phyloP scores from a whole-genome alignment of 1,140 invertebrate species.

The Linepithema humile region DNA sequence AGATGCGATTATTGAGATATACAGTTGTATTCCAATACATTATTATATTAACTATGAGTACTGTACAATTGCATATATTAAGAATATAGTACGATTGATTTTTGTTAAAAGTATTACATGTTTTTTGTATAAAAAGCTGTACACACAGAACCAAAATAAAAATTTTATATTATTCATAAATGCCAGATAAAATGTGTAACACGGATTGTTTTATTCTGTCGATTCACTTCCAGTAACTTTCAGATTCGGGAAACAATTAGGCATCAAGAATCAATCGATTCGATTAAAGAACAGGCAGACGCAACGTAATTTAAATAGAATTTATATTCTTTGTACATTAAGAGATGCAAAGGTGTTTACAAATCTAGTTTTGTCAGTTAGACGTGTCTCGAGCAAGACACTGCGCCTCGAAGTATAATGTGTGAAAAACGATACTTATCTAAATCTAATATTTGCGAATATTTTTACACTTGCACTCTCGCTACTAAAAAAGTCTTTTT shows the following conservation, averaged over 20 bases:
- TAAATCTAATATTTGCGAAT: constrained; percentile 8
- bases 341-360: no score
- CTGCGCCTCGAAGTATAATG: no score
- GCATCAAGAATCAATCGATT: not conserved
- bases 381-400: no score
- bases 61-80: constrained; percentile 67
- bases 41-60: constrained; percentile 65
- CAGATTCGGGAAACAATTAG: not conserved
- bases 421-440: no score
- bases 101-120: constrained; percentile 76
- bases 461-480: constrained; percentile 24
- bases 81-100: constrained; percentile 77
- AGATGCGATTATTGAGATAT: constrained; percentile 66
- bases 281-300: not conserved
- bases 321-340: not conserved
- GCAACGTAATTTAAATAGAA: not conserved
- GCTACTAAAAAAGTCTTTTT: not conserved
- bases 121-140: constrained; percentile 78
- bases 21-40: constrained; percentile 60
- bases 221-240: not conserved
- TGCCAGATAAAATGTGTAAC: constrained; percentile 32
- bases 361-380: no score
- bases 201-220: not conserved
- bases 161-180: constrained; percentile 79
- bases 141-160: constrained; percentile 76